These are phyloP conservation scores for Abscondita cerata DNA, from an alignment of 2,888 invertebrate species.

Conservation along the genomic window DNA sequence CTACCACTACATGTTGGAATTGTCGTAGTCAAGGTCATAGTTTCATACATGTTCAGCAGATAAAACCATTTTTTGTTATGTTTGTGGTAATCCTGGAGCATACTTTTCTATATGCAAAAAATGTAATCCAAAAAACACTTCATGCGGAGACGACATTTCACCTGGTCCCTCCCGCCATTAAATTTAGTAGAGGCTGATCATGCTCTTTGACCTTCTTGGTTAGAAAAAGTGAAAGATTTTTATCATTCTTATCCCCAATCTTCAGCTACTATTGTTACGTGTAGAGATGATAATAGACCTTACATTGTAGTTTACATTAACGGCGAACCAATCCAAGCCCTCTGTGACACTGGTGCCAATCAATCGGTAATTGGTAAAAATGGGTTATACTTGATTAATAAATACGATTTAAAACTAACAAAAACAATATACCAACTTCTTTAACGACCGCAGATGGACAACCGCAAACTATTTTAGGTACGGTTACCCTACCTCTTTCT, in stretches of 20 bases:
- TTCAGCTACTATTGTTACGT: neutral
- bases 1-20: neutral
- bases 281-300: neutral
- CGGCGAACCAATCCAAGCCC: neutral
- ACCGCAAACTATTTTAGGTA: neutral
- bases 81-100: neutral
- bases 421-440: neutral
- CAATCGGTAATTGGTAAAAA: neutral
- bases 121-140: slow-evolving; percentile 14
- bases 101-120: neutral
- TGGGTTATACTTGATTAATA: slow-evolving; percentile 8
- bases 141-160: neutral
- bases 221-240: slow-evolving; percentile 4
- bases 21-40: neutral
- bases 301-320: slow-evolving; percentile 4
- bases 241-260: neutral
- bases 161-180: neutral
- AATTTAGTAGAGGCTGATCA: neutral
- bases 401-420: neutral
- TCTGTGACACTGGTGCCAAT: slow-evolving; percentile 8
- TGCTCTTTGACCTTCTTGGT: slow-evolving; percentile 2
- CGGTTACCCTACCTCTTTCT: slow-evolving; percentile 3
- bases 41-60: neutral
- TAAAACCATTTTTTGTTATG: slow-evolving; percentile 8
- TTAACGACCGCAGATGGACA: slow-evolving; percentile 13